phyloP scores from a whole-genome alignment of 2,797 vertebrate species.

The Megaceryle alcyon region DNA sequence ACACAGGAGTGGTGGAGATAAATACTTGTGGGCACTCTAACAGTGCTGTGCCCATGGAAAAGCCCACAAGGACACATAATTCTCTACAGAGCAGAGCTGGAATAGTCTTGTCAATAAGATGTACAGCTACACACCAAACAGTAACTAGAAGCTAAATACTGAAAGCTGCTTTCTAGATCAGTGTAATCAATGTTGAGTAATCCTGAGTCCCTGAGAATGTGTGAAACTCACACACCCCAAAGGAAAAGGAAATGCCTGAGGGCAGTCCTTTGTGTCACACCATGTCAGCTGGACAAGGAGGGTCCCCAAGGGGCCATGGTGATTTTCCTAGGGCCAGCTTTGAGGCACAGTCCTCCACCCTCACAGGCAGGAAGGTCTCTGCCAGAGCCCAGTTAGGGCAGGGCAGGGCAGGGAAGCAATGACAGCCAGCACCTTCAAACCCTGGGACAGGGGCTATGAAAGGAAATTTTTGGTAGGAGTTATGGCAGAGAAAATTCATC shows the following conservation, averaged over 20 bases:
- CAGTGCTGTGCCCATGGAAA: background rate
- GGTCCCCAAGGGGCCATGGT: fast-evolving
- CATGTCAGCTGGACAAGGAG: background rate
- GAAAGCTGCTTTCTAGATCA: background rate
- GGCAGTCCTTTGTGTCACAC: no score
- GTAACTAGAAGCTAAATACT: background rate
- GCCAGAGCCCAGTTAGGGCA: background rate
- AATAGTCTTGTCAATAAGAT: background rate
- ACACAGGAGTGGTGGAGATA: background rate
- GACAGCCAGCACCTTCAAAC: background rate
- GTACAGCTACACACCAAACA: background rate
- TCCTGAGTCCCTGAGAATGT: background rate
- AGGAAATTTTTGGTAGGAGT: background rate
- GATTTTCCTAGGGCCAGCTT: background rate
- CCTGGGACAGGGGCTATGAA: background rate
- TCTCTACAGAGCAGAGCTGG: background rate
- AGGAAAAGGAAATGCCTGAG: background rate
- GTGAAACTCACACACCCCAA: background rate
- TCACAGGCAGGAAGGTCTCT: background rate
- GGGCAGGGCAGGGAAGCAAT: background rate
- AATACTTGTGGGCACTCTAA: background rate
- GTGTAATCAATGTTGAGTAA: background rate
- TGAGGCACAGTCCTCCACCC: background rate
- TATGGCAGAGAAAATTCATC: background rate
- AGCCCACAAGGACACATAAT: background rate